phyloP scores from a whole-genome alignment of 2,113 vertebrate genomes.

The Ptilonorhynchus violaceus region DNA sequence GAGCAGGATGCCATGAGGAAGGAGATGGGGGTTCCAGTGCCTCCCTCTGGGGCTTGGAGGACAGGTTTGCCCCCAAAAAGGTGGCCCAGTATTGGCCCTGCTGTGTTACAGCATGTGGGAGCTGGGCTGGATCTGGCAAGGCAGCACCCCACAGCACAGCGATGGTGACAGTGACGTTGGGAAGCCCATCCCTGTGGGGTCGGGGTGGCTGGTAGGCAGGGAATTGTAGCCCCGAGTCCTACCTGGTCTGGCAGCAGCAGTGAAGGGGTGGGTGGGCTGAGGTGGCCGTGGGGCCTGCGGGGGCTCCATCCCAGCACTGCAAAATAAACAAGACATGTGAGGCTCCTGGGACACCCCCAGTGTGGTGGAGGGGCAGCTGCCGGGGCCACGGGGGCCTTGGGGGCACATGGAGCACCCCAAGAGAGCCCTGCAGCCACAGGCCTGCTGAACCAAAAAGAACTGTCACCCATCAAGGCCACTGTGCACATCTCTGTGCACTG shows the following conservation, averaged over 20 bases:
- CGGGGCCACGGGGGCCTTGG: accelerated
- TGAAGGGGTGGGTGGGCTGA: background rate
- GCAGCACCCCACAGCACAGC: accelerated
- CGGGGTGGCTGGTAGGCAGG: accelerated
- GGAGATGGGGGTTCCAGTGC: background rate
- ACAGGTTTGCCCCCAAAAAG: accelerated
- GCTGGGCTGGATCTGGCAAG: background rate
- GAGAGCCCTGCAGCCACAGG: background rate
- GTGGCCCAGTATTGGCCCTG: background rate
- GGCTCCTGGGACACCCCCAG: background rate
- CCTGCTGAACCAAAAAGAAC: background rate
- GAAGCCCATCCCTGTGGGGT: background rate
- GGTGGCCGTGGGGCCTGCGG: background rate
- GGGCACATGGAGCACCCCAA: background rate
- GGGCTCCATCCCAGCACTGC: constrained; percentile 32
- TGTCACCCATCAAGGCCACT: accelerated
- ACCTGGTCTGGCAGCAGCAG: constrained; percentile 25
- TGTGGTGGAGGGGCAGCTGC: background rate
- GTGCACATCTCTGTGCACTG: background rate
- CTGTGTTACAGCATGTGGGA: background rate
- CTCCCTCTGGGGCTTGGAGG: background rate
- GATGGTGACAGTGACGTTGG: accelerated
- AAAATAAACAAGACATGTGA: background rate
- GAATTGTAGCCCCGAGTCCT: background rate
- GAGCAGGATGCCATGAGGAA: background rate